A percentile compares a stretch with the other conserved stretches of the same genome.
phyloP scores from a whole-genome alignment of 2,888 invertebrate genomes.

The Drosophila putrida region DNA sequence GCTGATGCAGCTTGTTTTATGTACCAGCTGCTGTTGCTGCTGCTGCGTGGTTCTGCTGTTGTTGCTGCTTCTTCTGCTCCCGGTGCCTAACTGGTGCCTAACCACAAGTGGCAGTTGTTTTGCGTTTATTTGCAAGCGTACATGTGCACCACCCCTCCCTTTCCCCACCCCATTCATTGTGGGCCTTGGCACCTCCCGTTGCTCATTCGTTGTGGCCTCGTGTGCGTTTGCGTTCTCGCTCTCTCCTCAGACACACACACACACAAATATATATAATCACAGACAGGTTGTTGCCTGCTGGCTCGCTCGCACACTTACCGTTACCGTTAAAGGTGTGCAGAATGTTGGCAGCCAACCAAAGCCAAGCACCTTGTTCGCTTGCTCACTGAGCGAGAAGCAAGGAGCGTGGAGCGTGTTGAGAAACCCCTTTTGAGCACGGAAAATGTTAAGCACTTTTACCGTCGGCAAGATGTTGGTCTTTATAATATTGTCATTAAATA shows the following conservation, averaged over 20 bases:
- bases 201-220: slow-evolving; percentile 76
- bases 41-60: slow-evolving; percentile 10
- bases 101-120: slow-evolving; percentile 82
- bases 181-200: slow-evolving; percentile 17
- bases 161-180: slow-evolving; percentile 3
- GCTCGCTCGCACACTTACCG: slow-evolving; percentile 71
- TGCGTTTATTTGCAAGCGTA: slow-evolving; percentile 58
- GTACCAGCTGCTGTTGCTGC: slow-evolving; percentile 34
- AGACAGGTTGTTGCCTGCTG: slow-evolving; percentile 57
- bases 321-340: slow-evolving; percentile 83
- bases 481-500: background rate
- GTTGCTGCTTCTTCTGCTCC: slow-evolving; percentile 29
- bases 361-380: slow-evolving; percentile 79
- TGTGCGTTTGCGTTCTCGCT: slow-evolving; percentile 73
- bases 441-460: slow-evolving; percentile 52
- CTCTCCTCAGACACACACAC: slow-evolving; percentile 52
- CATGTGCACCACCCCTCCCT: slow-evolving; percentile 12
- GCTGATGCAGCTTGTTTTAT: slow-evolving; percentile 35
- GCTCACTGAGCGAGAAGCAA: slow-evolving; percentile 46
- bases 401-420: slow-evolving; percentile 5
- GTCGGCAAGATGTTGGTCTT: slow-evolving; percentile 65
- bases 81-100: slow-evolving; percentile 49
- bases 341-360: slow-evolving; percentile 85
- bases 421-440: slow-evolving; percentile 6
- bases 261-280: slow-evolving; percentile 11